phyloP scores from a whole-genome alignment of 1,140 invertebrate genomes.

The Drosophila hydei region DNA sequence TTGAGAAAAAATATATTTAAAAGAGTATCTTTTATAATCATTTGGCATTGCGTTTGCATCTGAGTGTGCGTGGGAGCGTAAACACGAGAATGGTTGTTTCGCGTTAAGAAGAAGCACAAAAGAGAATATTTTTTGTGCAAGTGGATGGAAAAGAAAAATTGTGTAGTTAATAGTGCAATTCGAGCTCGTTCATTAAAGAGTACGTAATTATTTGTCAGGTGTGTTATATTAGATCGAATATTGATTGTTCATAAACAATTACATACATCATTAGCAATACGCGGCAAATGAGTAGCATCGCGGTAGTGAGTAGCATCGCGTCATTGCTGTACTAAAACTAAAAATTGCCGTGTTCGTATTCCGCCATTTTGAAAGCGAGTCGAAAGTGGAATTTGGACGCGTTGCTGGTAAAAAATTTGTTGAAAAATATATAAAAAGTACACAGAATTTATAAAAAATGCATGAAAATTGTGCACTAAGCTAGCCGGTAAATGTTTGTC shows the following conservation, averaged over 20 bases:
- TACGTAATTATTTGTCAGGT: constrained; percentile 49
- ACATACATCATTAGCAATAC: constrained; percentile 32
- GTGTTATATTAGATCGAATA: constrained; percentile 38
- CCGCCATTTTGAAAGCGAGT: constrained; percentile 84
- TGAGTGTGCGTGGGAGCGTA: constrained; percentile 33
- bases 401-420: constrained; percentile 78
- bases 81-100: constrained; percentile 35
- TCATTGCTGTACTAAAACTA: constrained; percentile 83
- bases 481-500: constrained; percentile 37
- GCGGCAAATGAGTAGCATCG: constrained; percentile 66
- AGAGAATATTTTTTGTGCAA: constrained; percentile 64
- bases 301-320: constrained; percentile 72
- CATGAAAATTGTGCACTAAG: constrained; percentile 38
- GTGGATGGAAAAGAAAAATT: constrained; percentile 50
- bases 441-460: constrained; percentile 61
- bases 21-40: not conserved
- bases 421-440: constrained; percentile 71
- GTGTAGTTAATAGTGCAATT: constrained; percentile 53
- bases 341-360: constrained; percentile 82
- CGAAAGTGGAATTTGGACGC: constrained; percentile 82
- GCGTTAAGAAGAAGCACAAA: constrained; percentile 41
- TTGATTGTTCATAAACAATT: constrained; percentile 23
- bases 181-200: constrained; percentile 43
- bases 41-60: constrained; percentile 8
- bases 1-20: not conserved